Conservation (phyloP, 2,888 invertebrate species). For the Melieria picta region DNA sequence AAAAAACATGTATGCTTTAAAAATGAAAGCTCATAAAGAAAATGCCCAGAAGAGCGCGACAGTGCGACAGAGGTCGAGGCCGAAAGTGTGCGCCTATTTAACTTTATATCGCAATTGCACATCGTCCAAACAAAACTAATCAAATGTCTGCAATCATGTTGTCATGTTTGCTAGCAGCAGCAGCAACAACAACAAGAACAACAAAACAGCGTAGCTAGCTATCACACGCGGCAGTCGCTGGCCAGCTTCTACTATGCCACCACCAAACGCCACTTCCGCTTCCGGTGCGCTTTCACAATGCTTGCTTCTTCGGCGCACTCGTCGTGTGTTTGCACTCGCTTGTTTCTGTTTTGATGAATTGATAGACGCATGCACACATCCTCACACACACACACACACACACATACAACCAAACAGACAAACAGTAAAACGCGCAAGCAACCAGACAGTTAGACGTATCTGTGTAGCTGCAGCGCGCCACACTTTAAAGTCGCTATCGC, state of each 20-base stretch:
- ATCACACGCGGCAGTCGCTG: constrained; percentile 10
- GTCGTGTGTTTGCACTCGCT: not conserved
- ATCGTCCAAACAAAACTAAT: constrained; percentile 59
- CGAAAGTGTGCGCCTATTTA: constrained; percentile 44
- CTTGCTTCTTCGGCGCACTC: too few relatives aligned
- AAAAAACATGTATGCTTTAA: too few relatives aligned
- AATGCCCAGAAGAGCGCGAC: too few relatives aligned
- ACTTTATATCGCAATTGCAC: constrained; percentile 61
- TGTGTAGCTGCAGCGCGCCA: not conserved
- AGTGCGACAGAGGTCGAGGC: not conserved
- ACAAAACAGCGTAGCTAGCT: too few relatives aligned
- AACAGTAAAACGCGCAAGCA: too few relatives aligned
- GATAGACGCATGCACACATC: constrained; percentile 6
- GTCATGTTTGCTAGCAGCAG: constrained; percentile 30
- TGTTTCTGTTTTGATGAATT: constrained; percentile 42
- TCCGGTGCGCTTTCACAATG: constrained; percentile 29
- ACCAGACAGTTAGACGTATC: too few relatives aligned
- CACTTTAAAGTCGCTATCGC: constrained; percentile 27
- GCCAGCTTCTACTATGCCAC: not conserved
- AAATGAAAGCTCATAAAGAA: too few relatives aligned
- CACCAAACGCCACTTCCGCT: constrained; percentile 43
- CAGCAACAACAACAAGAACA: too few relatives aligned
- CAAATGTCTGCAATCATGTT: constrained; percentile 58
- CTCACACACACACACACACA: not conserved
- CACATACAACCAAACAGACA: constrained; percentile 1